Base-by-base conservation (phyloP, 2,113 vertebrate genomes). In the Oncorhynchus gorbuscha region DNA sequence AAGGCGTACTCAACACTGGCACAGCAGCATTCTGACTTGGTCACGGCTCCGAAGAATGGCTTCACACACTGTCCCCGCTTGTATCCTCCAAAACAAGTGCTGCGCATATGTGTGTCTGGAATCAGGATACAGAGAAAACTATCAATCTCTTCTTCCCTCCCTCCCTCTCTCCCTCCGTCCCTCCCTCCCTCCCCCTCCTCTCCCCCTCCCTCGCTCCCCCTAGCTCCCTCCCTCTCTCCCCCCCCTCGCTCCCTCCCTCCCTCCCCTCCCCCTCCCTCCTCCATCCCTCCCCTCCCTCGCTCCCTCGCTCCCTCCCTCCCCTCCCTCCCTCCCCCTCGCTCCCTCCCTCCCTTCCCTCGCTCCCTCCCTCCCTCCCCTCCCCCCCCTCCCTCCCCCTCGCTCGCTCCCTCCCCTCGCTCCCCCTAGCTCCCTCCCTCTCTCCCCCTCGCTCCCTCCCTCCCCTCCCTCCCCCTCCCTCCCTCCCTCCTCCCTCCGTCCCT, bases 101-200 rank as follows among this genome's bases (percentile, higher is more conserved):
- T 99, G 79, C 98, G 93, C 97, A 99, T 99, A 22, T 99, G 98
- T 55, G 98, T 99, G 89, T 99, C 98, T 99, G 90, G 61, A 65
- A 69, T 32, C 18, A 64, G 59, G 55, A 39, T 12, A 59, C 12
- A 69, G 48, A 64, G 65, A 58, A 14, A 73, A 24, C 62, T 49
- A 26, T 20, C 28, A 32, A 11, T 20, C 14, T 5, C 20, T 61
- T 61, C 59, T n/a, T n/a, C n/a, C n/a, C n/a, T n/a, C 55, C 5
- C 3, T 58, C n/a, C n/a, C n/a, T n/a, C n/a, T n/a, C n/a, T n/a
- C n/a, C n/a, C n/a, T n/a, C n/a, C n/a, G n/a, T n/a, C n/a, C n/a
- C n/a, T n/a, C n/a, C n/a, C n/a, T n/a, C n/a, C n/a, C n/a, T n/a
- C n/a, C n/a, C n/a, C n/a, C n/a, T n/a, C n/a, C n/a, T n/a, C n/a